These are phyloP conservation scores for Theristicus caerulescens DNA, from an alignment of 2,113 vertebrate genomes.

Conservation along the genomic window DNA sequence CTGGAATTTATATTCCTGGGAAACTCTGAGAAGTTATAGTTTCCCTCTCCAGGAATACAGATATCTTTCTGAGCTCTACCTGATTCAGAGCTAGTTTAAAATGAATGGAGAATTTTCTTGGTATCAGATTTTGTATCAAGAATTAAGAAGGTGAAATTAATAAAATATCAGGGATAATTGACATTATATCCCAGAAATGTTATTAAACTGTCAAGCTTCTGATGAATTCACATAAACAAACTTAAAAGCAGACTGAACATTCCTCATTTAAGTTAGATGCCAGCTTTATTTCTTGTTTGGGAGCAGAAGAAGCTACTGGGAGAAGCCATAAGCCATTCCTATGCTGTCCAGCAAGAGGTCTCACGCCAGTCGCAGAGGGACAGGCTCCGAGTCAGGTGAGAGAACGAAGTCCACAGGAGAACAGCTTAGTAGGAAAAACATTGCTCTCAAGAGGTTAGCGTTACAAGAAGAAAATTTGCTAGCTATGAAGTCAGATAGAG, in stretches of 20 bases:
- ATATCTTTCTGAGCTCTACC: neutral
- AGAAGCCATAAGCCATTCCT: neutral
- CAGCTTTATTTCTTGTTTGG: neutral
- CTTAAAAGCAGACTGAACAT: neutral
- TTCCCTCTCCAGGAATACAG: conserved; percentile 9
- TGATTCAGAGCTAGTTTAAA: conserved; percentile 19
- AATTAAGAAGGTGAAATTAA: conserved; percentile 20
- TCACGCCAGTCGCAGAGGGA: neutral
- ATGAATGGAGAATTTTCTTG: neutral
- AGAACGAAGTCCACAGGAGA: neutral
- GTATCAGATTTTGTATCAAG: neutral
- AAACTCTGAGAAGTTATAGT: conserved; percentile 20
- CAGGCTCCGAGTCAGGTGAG: neutral
- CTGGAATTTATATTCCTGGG: conserved; percentile 35
- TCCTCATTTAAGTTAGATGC: neutral
- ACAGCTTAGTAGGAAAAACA: neutral
- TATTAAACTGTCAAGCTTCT: neutral
- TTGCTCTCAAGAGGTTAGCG: neutral
- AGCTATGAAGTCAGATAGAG: neutral
- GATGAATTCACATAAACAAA: neutral
- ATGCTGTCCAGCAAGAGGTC: neutral
- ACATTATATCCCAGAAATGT: neutral
- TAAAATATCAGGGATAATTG: neutral
- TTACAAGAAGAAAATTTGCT: neutral
- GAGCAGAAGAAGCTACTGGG: neutral